Conservation (phyloP, 2,113 vertebrate genomes). For the Procapra przewalskii region DNA sequence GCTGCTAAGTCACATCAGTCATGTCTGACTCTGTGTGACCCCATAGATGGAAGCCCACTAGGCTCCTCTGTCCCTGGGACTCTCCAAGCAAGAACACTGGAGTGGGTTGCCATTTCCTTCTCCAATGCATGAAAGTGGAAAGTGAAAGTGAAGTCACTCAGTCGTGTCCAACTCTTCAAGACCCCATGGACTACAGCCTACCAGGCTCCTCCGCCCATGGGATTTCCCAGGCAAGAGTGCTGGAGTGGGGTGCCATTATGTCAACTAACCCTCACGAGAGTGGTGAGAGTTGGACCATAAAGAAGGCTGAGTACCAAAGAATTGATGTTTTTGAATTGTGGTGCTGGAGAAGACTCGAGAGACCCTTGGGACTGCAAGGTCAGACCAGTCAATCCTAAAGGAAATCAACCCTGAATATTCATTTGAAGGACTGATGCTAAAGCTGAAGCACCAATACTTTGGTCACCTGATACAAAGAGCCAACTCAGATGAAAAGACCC, state of each 20-base stretch:
- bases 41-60: no score
- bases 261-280: neutral
- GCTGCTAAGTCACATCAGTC: neutral
- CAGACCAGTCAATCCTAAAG: neutral
- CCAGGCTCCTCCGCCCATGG: no score
- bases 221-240: no score
- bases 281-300: neutral
- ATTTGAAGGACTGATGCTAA: neutral
- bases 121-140: no score
- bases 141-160: no score
- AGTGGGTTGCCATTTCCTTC: no score
- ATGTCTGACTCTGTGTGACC: neutral
- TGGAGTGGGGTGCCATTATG: no score
- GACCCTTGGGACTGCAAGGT: neutral
- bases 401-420: neutral
- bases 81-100: no score
- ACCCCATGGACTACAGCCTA: no score
- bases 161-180: fast-evolving
- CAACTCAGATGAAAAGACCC: neutral
- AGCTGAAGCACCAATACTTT: neutral
- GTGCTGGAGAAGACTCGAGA: neutral
- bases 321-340: neutral
- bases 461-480: neutral
- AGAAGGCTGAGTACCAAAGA: neutral
- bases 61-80: no score